phyloP scores from a whole-genome alignment of 92 coral and sea anemone genomes.

The Plumapathes pennacea region DNA sequence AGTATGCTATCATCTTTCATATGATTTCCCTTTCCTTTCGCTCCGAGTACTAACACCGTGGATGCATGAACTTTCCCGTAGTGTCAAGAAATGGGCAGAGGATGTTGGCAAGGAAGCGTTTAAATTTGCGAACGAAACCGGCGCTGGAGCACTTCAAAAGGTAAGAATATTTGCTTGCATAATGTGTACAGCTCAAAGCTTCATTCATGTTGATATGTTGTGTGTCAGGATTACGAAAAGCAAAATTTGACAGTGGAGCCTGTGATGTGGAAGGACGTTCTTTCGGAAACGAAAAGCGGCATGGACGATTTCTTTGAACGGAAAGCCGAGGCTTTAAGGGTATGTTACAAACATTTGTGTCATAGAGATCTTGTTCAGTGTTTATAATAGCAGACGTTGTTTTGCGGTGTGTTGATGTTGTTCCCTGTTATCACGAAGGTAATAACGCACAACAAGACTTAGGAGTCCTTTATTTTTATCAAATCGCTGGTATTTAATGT shows the following conservation, averaged over 20 bases:
- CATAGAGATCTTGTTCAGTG: conserved; percentile 9
- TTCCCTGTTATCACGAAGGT: too few relatives aligned
- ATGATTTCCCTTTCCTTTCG: background rate
- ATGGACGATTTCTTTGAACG: conserved; percentile 67
- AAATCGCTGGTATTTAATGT: background rate
- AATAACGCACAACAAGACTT: background rate
- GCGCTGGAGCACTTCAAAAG: conserved; percentile 39
- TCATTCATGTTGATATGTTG: conserved; percentile 25
- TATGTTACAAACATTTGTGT: conserved; percentile 17
- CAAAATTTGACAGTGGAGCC: conserved; percentile 29
- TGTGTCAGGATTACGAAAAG: conserved; percentile 61
- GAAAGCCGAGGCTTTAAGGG: conserved; percentile 69
- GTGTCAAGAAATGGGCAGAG: conserved; percentile 76
- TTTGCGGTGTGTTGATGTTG: background rate
- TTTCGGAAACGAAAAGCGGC: conserved; percentile 31
- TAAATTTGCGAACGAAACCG: conserved; percentile 33
- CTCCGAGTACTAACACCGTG: background rate
- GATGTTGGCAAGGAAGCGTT: conserved; percentile 46
- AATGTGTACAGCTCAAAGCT: conserved; percentile 7
- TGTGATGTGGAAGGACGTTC: conserved; percentile 41
- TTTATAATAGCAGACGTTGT: conserved; percentile 15
- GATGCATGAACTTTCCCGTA: conserved; percentile 18
- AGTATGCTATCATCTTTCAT: conserved; percentile 11
- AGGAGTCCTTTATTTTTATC: background rate
- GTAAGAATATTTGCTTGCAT: conserved; percentile 20